phyloP scores from a whole-genome alignment of 1,140 invertebrate genomes.

The Panulirus ornatus region DNA sequence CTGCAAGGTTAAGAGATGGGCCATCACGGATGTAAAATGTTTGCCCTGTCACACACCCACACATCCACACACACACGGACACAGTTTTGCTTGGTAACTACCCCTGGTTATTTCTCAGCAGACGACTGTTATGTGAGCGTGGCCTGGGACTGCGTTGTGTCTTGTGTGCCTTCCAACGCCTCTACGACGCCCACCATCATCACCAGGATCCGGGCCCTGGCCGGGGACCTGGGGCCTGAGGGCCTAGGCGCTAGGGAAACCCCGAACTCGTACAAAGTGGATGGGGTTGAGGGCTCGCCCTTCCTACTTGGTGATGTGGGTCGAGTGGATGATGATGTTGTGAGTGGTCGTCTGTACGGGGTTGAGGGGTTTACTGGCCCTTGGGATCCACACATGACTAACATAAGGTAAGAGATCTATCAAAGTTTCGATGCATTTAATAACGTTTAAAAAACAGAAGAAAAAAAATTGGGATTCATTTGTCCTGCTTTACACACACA shows the following conservation, averaged over 20 bases:
- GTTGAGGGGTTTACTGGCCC: background rate
- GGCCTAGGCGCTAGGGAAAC: background rate
- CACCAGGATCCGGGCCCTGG: too few species aligned
- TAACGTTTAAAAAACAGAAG: too few species aligned
- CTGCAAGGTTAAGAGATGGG: too few species aligned
- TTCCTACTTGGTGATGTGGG: background rate
- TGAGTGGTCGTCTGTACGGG: background rate
- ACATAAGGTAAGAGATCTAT: background rate
- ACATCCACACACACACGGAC: background rate
- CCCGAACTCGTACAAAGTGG: background rate
- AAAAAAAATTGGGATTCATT: too few species aligned
- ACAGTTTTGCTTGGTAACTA: background rate
- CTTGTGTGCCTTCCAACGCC: background rate
- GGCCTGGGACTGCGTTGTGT: constrained; percentile 52
- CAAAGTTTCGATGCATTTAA: too few species aligned
- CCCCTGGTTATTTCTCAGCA: background rate
- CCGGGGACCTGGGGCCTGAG: background rate
- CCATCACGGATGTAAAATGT: too few species aligned
- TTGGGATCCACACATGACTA: background rate
- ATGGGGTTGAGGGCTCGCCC: background rate
- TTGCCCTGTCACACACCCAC: constrained; percentile 28
- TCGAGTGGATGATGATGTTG: background rate
- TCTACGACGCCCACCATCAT: background rate
- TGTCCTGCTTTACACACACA: too few species aligned
- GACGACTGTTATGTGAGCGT: constrained; percentile 30